Evolutionary conservation across 2,888 invertebrate genomes (phyloP).

Genomic region (Drosophila macrospina): DNA sequence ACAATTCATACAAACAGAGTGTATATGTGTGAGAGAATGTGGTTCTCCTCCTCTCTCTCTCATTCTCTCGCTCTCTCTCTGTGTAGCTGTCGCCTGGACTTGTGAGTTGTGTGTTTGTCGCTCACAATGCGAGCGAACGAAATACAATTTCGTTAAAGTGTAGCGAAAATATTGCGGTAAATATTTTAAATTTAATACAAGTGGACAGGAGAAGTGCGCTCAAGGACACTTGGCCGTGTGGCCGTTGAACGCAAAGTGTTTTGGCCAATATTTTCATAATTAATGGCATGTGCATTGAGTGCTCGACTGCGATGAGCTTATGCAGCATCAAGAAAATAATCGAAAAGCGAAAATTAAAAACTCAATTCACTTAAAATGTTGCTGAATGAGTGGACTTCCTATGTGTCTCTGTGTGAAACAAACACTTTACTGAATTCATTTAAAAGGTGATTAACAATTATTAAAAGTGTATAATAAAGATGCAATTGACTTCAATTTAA

Average conservation of each 20-base stretch:
- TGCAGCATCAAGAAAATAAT: conserved; percentile 53
- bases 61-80: too few species aligned
- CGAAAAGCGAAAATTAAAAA: too few species aligned
- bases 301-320: conserved; percentile 17
- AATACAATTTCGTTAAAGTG: conserved; percentile 74
- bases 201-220: conserved; percentile 49
- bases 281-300: conserved; percentile 66
- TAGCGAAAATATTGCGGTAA: conserved; percentile 75
- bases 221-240: conserved; percentile 42
- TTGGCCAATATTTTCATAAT: conserved; percentile 79
- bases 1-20: conserved; percentile 49
- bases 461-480: not conserved
- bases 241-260: conserved; percentile 64
- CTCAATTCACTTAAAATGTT: too few species aligned
- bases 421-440: conserved; percentile 3
- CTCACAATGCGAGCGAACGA: conserved; percentile 27
- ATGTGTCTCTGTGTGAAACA: not conserved
- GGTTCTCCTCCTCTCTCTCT: too few species aligned
- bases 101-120: conserved; percentile 37
- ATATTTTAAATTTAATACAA: conserved; percentile 77
- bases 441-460: conserved; percentile 15
- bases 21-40: conserved; percentile 7
- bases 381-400: conserved; percentile 1
- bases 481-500: not conserved
- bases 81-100: conserved; percentile 40